Evolutionary conservation across 2,113 vertebrate species (phyloP), one percentile per base, ranked within the genome.

Genomic region (Peromyscus polionotus): DNA sequence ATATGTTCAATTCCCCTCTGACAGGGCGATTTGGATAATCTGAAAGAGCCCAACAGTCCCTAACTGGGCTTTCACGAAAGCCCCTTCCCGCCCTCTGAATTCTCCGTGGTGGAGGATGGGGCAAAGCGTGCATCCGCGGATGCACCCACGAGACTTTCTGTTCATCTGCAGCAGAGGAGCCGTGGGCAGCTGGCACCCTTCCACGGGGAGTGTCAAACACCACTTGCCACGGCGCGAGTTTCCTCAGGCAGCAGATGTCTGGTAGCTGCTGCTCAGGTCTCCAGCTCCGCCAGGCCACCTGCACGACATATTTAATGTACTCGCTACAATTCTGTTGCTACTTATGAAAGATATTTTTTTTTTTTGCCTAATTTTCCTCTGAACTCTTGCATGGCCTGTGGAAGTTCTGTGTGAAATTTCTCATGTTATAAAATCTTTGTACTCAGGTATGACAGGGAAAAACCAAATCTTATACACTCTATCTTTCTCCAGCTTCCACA

Each of bases 221-320:
- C 20, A 70, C 97, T 98, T 63, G 51, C 91, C 12, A 11, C 12
- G 1, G 12, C 67, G 96, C 89, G 5, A 96, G 97, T 59, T 96
- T 97, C 98, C 97, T 94, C 97, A 65, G 48, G 97, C 96, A 87
- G 0, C 98, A 99, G 98, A 98, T 98, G 98, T 96, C 96, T 96
- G 8, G 90, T 91, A 96, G 96, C 98, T 98, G 98, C 68, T 67
- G 81, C 57, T 93, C 98, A 96, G 98, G 98, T 98, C 98, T 97
- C 97, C 97, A 45, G 0, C 95, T 95, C 98, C 77, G 96, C 98
- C 81, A 96, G 97, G 98, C 98, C 98, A 98, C 98, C 98, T 99
- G 98, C 98, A 98, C 98, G 96, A 93, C 98, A 98, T 95, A 98
- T 98, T 98, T 96, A 98, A 51, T 93, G 79, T 17, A 97, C 95